phyloP scores from a whole-genome alignment of 2,113 vertebrate genomes.

The Girardinichthys multiradiatus region DNA sequence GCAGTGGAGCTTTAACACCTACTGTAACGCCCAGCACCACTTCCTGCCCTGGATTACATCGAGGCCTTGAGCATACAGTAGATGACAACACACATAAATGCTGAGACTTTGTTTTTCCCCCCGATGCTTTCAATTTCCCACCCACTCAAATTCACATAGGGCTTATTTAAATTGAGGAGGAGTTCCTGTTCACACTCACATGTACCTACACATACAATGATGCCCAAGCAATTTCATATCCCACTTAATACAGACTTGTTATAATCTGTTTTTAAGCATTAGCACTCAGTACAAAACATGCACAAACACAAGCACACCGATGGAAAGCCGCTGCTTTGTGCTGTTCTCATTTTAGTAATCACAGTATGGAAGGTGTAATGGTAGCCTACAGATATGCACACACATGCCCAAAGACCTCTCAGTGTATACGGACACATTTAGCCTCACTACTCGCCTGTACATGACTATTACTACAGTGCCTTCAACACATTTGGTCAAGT shows the following conservation, averaged over 20 bases:
- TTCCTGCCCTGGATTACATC: slow-evolving; percentile 76
- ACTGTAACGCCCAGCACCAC: slow-evolving; percentile 60
- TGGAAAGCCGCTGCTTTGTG: slow-evolving; percentile 51
- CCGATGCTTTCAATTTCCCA: slow-evolving; percentile 32
- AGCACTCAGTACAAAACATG: slow-evolving; percentile 26
- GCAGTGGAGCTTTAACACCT: slow-evolving; percentile 74
- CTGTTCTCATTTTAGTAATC: slow-evolving; percentile 64
- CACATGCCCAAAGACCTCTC: background rate
- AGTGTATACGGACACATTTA: slow-evolving; percentile 10
- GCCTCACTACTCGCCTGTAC: slow-evolving; percentile 8
- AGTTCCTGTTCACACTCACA: slow-evolving; percentile 31
- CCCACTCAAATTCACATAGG: slow-evolving; percentile 30
- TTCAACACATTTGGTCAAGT: background rate
- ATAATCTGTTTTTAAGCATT: slow-evolving; percentile 54
- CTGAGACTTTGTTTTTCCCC: slow-evolving; percentile 14
- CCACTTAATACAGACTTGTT: slow-evolving; percentile 45
- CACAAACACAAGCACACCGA: slow-evolving; percentile 20
- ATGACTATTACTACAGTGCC: background rate
- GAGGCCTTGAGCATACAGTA: slow-evolving; percentile 44
- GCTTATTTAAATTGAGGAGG: slow-evolving; percentile 26
- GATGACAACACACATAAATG: slow-evolving; percentile 16
- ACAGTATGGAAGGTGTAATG: slow-evolving; percentile 55
- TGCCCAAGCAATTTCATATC: slow-evolving; percentile 25
- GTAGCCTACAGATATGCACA: slow-evolving; percentile 16
- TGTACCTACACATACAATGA: slow-evolving; percentile 4